A percentile compares a stretch with the other conserved stretches of the same genome.
Evolutionary conservation across 2,888 invertebrate genomes (phyloP).

Genomic region (Bedellia somnulentella): DNA sequence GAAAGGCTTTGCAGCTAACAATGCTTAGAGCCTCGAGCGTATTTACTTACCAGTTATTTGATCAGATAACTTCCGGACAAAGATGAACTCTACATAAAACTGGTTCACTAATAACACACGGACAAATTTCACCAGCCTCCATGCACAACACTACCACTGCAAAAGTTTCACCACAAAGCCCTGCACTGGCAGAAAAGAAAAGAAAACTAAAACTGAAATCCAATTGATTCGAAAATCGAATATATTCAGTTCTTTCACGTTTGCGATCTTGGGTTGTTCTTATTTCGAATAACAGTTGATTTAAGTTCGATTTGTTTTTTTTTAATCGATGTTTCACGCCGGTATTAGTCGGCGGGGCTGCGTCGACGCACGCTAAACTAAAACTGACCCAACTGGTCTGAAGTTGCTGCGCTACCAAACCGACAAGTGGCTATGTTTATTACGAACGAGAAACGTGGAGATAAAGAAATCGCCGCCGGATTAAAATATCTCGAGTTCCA

Average conservation of each 20-base stretch:
- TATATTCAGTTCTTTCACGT: too few species aligned
- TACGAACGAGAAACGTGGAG: too few species aligned
- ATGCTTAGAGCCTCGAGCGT: conserved; percentile 9
- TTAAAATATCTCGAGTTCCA: too few species aligned
- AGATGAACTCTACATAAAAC: conserved; percentile 32
- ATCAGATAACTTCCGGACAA: conserved; percentile 38
- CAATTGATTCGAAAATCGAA: too few species aligned
- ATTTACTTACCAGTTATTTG: conserved; percentile 35
- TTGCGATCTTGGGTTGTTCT: too few species aligned
- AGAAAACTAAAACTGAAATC: too few species aligned
- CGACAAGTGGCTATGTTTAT: too few species aligned
- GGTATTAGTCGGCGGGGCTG: conserved; percentile 16
- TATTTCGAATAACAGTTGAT: too few species aligned
- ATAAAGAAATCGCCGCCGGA: too few species aligned
- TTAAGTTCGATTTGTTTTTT: too few species aligned
- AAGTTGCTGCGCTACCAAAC: conserved; percentile 27
- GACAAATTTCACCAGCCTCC: conserved; percentile 23
- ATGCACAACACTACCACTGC: conserved; percentile 16
- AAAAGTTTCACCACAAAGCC: conserved; percentile 7
- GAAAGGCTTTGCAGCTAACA: too few species aligned
- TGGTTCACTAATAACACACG: conserved; percentile 23
- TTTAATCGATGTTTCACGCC: conserved; percentile 22
- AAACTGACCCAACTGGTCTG: conserved; percentile 54
- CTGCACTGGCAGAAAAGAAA: too few species aligned
- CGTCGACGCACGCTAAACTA: conserved; percentile 39